phyloP scores from a whole-genome alignment of 2,888 invertebrate species.

The Drosophila ezoana region DNA sequence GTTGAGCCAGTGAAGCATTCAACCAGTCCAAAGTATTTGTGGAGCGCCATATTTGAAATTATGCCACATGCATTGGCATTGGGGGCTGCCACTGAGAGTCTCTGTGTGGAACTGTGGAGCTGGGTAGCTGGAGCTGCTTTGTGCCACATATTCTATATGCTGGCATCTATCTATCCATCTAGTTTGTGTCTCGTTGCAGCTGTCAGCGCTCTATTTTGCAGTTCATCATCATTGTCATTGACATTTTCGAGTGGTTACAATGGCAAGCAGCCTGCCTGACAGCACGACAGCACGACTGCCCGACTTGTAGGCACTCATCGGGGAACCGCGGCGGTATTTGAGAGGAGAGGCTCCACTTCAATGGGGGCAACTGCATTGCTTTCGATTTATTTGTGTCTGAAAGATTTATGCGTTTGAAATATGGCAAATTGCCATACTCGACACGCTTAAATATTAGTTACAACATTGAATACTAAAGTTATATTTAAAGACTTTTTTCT shows the following conservation, averaged over 20 bases:
- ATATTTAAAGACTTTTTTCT: too few relatives aligned
- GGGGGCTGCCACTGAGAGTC: constrained; percentile 29
- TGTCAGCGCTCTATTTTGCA: constrained; percentile 80
- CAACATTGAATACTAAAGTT: constrained; percentile 9
- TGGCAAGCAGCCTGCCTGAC: constrained; percentile 59
- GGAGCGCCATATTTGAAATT: constrained; percentile 78
- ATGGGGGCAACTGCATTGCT: constrained; percentile 62
- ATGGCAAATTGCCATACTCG: constrained; percentile 52
- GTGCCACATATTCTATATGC: constrained; percentile 53
- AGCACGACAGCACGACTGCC: constrained; percentile 1
- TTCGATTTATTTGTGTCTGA: constrained; percentile 72
- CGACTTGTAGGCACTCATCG: constrained; percentile 12
- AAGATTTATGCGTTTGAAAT: constrained; percentile 64
- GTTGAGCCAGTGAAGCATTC: constrained; percentile 61
- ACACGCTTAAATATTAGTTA: constrained; percentile 33
- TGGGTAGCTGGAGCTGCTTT: constrained; percentile 26
- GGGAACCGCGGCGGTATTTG: constrained; percentile 1
- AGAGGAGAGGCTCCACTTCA: constrained; percentile 19
- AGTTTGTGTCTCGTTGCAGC: constrained; percentile 75
- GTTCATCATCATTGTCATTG: constrained; percentile 81
- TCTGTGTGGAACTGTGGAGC: constrained; percentile 3
- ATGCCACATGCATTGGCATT: constrained; percentile 67
- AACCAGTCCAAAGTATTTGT: constrained; percentile 75
- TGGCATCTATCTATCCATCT: constrained; percentile 53
- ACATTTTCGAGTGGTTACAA: constrained; percentile 78